Evolutionary conservation across 2,888 invertebrate genomes (phyloP), one percentile per base, ranked within the genome.

Genomic region (Chrysodeixis includens): DNA sequence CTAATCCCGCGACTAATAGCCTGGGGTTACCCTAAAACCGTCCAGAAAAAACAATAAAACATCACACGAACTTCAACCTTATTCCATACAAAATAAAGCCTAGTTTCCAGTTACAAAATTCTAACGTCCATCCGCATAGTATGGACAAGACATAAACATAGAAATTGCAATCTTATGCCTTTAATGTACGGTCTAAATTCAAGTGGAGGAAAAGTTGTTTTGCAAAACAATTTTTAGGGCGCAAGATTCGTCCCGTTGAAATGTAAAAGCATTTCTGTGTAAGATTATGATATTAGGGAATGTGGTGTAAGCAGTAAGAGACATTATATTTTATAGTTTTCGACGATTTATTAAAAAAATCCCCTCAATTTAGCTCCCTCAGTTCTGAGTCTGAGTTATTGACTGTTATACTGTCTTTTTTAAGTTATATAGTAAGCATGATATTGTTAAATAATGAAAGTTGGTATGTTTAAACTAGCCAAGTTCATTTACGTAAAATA

Each of bases 201-300:
- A 44, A 40, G 44, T 75, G 74, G 1, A n/a, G 1, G 1, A 1
- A 22, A 26, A 40, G 56, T 62, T 78, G 74, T 78, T 84, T 83
- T 76, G 74, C 77, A 77, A 84, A 88, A 90, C 87, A 86, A 88
- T 90, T 92, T 92, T 89, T 85, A 89, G 91, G 92, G 90, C 85
- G 88, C 78, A 83, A 79, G 74, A 86, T 81, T 76, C 82, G 83
- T 85, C 79, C 74, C 83, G 87, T 86, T 82, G 87, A 87, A 90
- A 92, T 91, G 92, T 94, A 88, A 95, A 92, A 95, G 94, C 94
- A 94, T 95, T 95, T 93, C 92, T 86, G 80, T 95, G 94, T 95
- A 91, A 93, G 93, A 93, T 94, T 93, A 94, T 93, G 90, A 91
- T 93, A 92, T 93, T 92, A 92, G 81, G 85, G 87, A 88, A 86